Evolutionary conservation across 1,140 invertebrate genomes (phyloP), one percentile per base, ranked within the genome.

Genomic region (Marisa cornuarietis): DNA sequence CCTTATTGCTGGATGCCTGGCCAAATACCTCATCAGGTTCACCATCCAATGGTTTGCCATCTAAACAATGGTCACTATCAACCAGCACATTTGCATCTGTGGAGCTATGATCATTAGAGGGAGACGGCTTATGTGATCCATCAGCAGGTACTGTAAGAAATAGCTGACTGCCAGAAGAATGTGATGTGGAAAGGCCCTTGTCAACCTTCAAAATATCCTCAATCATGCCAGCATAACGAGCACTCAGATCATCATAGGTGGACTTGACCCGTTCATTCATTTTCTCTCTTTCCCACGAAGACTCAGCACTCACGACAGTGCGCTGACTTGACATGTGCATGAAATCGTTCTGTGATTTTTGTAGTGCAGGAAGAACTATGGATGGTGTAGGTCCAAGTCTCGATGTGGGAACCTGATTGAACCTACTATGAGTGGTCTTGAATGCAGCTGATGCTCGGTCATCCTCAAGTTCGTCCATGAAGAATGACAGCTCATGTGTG

Each of bases 301-400:
- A 83, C 31, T 88, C 87, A n/a, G 84, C 78, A 68, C 85, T 85
- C 62, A 86, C 83, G 26, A 86, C 78, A 49, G 81, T 83, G 10
- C 82, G 82, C 31, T 63, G 49, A 4, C 69, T 68, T 24, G 76
- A 79, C 49, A 76, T 22, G 71, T 75, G 76, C n/a, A 52, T 52
- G n/a, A 73, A 16, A 62, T 62, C 58, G 51, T n/a, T 16, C 26
- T 65, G 26, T 16, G 71, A 79, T 24, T 66, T 63, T 22, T n/a
- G 58, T 54, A 58, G 74, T 42, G 61, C 9, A 52, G 73, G 69
- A 7, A 42, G 18, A 16, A 76, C 42, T 1, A 78, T 73, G 20
- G 42, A 68, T 49, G 78, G 74, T 51, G 69, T 65, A 22, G 66
- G 24, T n/a, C 62, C 66, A 20, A 71, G 24, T 6, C 71, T 75